Conservation (phyloP, 2,797 vertebrate species). For the Hemibagrus guttatus region DNA sequence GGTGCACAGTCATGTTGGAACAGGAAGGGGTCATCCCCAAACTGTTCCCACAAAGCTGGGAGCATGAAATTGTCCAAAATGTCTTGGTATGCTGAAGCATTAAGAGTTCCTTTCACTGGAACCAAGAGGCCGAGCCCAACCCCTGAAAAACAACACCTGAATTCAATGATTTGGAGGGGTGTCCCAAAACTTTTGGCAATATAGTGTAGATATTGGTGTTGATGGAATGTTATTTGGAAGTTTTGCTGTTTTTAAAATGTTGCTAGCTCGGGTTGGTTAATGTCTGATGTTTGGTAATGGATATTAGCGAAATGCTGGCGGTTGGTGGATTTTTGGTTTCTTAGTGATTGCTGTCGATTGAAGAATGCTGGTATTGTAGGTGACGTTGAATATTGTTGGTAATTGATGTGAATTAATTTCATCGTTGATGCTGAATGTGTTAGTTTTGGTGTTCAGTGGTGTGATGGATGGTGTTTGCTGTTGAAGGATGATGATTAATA, state of each 20-base stretch:
- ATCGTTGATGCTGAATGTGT: not conserved
- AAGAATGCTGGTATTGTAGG: not conserved
- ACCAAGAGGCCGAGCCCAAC: no score
- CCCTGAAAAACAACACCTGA: no score
- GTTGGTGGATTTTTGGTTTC: not conserved
- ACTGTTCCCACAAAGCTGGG: no score
- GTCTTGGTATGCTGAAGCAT: no score
- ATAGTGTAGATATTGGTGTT: not conserved
- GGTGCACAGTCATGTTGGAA: no score
- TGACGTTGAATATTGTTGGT: not conserved
- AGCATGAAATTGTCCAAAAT: no score
- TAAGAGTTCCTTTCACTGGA: no score
- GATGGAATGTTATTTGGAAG: not conserved
- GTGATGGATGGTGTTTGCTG: not conserved
- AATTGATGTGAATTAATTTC: not conserved
- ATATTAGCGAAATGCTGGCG: not conserved
- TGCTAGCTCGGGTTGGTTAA: not conserved
- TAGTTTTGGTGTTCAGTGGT: not conserved
- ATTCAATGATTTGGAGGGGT: no score
- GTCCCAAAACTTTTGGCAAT: no score
- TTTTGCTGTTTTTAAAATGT: not conserved
- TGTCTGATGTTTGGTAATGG: not conserved
- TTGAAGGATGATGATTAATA: not conserved
- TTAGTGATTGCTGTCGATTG: not conserved
- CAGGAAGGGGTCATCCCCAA: no score